Evolutionary conservation across 1,140 invertebrate species (phyloP).

Genomic region (Drosophila littoralis): DNA sequence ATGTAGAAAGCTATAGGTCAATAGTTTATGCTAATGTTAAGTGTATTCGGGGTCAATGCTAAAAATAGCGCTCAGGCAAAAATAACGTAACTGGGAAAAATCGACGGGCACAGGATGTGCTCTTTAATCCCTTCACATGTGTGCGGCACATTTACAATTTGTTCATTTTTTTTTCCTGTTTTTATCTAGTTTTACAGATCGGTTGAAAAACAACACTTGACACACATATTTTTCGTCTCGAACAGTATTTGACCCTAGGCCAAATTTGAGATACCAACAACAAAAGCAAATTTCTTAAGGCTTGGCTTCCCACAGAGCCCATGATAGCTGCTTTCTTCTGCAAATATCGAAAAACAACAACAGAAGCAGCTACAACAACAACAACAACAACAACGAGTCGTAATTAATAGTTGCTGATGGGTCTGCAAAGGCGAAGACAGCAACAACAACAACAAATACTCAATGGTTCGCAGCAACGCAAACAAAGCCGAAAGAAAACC

Average conservation of each 20-base stretch:
- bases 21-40: conserved; percentile 36
- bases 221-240: conserved; percentile 35
- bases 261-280: conserved; percentile 26
- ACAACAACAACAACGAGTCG: conserved; percentile 15
- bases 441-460: conserved; percentile 47
- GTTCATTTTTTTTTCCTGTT: neutral
- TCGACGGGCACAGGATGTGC: neutral
- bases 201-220: conserved; percentile 51
- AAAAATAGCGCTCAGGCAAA: neutral
- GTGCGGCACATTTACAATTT: neutral
- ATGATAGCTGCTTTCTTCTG: conserved; percentile 45
- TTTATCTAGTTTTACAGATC: neutral
- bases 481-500: conserved; percentile 36
- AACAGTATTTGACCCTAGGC: conserved; percentile 57
- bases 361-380: conserved; percentile 29
- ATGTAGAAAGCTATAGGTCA: conserved; percentile 36
- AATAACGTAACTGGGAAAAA: neutral
- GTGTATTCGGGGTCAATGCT: conserved; percentile 1
- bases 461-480: conserved; percentile 34
- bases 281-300: conserved; percentile 37
- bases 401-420: conserved; percentile 58
- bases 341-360: conserved; percentile 60
- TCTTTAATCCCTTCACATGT: neutral
- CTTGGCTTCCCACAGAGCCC: conserved; percentile 29
- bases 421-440: conserved; percentile 41